Evolutionary conservation across 2,113 vertebrate species (phyloP), one percentile per base, ranked within the genome.

Genomic region (Stercorarius parasiticus): DNA sequence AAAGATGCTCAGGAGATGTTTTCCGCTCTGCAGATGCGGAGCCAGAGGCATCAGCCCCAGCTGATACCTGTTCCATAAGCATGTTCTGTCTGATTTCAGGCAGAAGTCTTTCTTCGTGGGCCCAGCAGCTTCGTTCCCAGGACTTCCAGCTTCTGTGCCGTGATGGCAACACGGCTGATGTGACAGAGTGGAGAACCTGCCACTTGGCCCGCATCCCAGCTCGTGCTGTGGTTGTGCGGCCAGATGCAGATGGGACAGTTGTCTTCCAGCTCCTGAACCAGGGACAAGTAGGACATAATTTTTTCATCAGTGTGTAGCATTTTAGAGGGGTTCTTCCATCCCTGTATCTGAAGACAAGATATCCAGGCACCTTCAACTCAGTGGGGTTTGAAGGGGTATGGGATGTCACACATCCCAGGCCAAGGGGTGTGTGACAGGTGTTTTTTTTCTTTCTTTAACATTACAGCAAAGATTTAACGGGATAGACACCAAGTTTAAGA

Each of bases 81-180:
- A 13, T 16, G 6, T 56, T 25, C 42, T n/a, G 45, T 81, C 65
- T 81, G 49, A 9, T 93, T 92, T 6, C 97, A 99, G 99, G 98
- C 64, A 93, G 15, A 96, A 98, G 61, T 82, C 96, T 40, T 9
- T 84, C 86, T 8, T 49, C 25, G 0, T 99, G 99, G 99, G 98
- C 98, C 6, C 15, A 20, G 25, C 1, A 1, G 1, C 97, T 99
- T 64, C 73, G 49, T 15, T 99, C 99, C 2, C 38, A 30, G 4
- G 98, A 99, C 90, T 99, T 99, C 36, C 79, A 99, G 95, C 98
- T 99, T 52, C 90, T 99, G 90, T 99, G 99, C 69, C 97, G 95
- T 3, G 96, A 99, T 0, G 99, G 99, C 42, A 97, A 72, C 50
- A 98, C 95, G 14, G 98, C 98, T 1, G 91, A 97, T 0, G 96